phyloP scores from a whole-genome alignment of 2,113 vertebrate species.

The Romanogobio albipinnatus region DNA sequence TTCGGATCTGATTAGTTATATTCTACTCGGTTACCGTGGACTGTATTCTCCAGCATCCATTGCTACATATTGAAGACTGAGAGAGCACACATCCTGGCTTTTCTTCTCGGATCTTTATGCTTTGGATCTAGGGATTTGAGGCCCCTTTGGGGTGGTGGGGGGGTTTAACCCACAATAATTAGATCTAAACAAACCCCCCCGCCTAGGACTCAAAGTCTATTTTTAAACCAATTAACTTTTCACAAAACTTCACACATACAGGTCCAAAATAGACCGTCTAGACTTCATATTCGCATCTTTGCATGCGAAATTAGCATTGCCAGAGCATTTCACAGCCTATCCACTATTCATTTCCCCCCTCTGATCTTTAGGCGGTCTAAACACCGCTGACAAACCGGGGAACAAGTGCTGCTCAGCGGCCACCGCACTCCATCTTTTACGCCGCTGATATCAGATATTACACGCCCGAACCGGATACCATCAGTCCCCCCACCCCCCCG shows the following conservation, averaged over 20 bases:
- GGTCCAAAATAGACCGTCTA: slow-evolving; percentile 8
- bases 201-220: slow-evolving; percentile 41
- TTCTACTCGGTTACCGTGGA: slow-evolving; percentile 18
- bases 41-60: slow-evolving; percentile 12
- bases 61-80: neutral
- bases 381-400: slow-evolving; percentile 58
- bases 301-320: neutral
- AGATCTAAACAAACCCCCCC: slow-evolving; percentile 45
- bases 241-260: neutral
- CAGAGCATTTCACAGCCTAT: neutral
- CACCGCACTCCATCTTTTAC: neutral
- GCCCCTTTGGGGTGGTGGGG: slow-evolving; percentile 60
- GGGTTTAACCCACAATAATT: slow-evolving; percentile 58
- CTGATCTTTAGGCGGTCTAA: slow-evolving; percentile 42
- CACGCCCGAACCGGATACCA: slow-evolving; percentile 34
- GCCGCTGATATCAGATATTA: slow-evolving; percentile 13
- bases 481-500: neutral
- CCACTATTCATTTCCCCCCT: slow-evolving; percentile 15
- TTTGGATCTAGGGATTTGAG: slow-evolving; percentile 55
- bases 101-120: slow-evolving; percentile 52
- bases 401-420: slow-evolving; percentile 46
- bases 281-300: neutral
- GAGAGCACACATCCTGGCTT: slow-evolving; percentile 36
- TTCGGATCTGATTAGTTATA: slow-evolving; percentile 46
- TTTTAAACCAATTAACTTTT: slow-evolving; percentile 49